Base-by-base conservation (phyloP, 1,140 invertebrate species). In the Zaprionus nigranus region DNA sequence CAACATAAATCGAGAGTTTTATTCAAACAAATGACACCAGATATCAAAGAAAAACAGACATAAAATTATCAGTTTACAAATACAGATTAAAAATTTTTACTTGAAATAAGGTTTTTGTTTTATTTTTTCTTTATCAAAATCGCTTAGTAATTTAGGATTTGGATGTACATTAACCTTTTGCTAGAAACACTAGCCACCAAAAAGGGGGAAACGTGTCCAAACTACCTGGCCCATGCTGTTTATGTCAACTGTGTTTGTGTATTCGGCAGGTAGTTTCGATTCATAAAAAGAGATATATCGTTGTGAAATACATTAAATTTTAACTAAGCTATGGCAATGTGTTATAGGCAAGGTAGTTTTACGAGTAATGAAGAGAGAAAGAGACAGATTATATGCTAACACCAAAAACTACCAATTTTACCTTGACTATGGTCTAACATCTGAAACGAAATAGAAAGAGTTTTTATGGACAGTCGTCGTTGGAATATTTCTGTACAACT, bases 191-290 rank as follows among this genome's bases (percentile, higher is more conserved):
- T 83, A 91, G 87, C 86, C 79, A 82, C 85, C 86, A 67, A 91
- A 88, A 40, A 80, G 71, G 64, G 90, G 78, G 51, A 81, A 92
- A 72, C 90, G 86, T 76, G 90, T 92, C 91, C 91, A 92, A 92
- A 92, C 90, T 90, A 92, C 91, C 75, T 92, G 91, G 49, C 91
- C 91, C 75, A 92, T 80, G 81, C 73, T 92, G 82, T 92, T 92
- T 72, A 92, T 80, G 72, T 74, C 60, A 64, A 92, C 91, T 92
- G 87, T 72, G n/a, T 71, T 72, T 68, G 43, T 68, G 54, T 81
- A 62, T 60, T 66, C 60, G 62, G 59, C 58, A 73, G 30, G 38
- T 56, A 56, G 54, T 67, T 72, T 58, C 34, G 28, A 51, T 51
- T 20, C 67, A 75, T 71, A 60, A 71, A 82, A 74, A 81, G 56